A percentile compares a stretch with the other conserved stretches of the same genome.
These are phyloP conservation scores for Rhodophaea formosa DNA, from an alignment of 2,888 invertebrate genomes.

Conservation along the genomic window DNA sequence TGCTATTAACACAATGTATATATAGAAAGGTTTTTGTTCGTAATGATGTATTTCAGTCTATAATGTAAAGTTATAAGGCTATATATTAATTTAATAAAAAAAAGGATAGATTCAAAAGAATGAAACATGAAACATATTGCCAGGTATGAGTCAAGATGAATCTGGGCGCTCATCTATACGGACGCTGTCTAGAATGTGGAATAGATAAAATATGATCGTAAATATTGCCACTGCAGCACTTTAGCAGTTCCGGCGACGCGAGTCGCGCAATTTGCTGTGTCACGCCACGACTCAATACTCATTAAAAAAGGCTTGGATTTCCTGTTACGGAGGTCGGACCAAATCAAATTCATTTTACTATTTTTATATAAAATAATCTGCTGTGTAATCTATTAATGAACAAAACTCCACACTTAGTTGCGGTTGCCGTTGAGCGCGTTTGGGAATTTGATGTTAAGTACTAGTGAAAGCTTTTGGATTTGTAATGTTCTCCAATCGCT, in stretches of 20 bases:
- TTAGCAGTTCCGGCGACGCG: not conserved
- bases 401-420: constrained; percentile 26
- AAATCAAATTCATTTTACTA: constrained; percentile 40
- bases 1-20: too few relatives aligned
- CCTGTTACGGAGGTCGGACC: constrained; percentile 42
- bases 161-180: too few relatives aligned
- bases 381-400: constrained; percentile 42
- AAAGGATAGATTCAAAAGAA: too few relatives aligned
- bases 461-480: constrained; percentile 34
- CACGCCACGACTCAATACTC: constrained; percentile 36
- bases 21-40: too few relatives aligned
- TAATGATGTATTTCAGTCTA: too few relatives aligned
- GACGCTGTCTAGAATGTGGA: not conserved
- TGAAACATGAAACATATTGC: too few relatives aligned
- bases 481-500: constrained; percentile 21
- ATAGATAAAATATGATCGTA: not conserved
- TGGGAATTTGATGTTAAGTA: constrained; percentile 28
- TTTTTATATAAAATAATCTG: constrained; percentile 33
- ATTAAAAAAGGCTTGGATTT: constrained; percentile 39
- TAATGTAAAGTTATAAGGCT: too few relatives aligned
- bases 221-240: not conserved
- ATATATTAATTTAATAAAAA: too few relatives aligned
- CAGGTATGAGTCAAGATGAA: too few relatives aligned
- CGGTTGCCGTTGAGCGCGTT: constrained; percentile 28
- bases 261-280: constrained; percentile 32